These are phyloP conservation scores for Euplexia lucipara DNA, from an alignment of 2,888 invertebrate species.

Conservation along the genomic window DNA sequence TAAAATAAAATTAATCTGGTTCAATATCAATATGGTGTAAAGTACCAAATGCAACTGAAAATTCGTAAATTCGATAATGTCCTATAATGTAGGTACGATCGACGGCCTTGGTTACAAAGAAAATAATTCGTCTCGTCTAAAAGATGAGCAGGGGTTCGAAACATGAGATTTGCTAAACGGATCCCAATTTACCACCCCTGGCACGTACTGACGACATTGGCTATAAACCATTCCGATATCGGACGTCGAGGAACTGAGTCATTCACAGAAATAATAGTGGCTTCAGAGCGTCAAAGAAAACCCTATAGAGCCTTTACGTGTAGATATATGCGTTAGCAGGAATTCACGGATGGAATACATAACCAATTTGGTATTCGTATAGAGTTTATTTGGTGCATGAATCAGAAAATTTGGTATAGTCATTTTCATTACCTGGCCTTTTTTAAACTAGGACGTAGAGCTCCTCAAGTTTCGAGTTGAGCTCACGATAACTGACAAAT, in stretches of 20 bases:
- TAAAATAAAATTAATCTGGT: constrained; percentile 3
- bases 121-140: constrained; percentile 10
- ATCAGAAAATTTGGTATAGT: background rate
- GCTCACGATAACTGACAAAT: too few species aligned
- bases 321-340: constrained; percentile 37
- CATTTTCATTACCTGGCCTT: background rate
- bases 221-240: constrained; percentile 85
- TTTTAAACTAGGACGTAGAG: too few species aligned
- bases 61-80: background rate
- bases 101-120: background rate
- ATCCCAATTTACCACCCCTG: constrained; percentile 70
- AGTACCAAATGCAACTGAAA: too few species aligned
- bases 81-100: background rate
- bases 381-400: background rate
- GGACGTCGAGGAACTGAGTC: constrained; percentile 75
- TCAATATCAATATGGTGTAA: too few species aligned
- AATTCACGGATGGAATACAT: constrained; percentile 30
- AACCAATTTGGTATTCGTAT: constrained; percentile 3
- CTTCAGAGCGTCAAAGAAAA: constrained; percentile 66
- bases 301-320: constrained; percentile 49
- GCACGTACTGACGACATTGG: constrained; percentile 80
- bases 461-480: too few species aligned
- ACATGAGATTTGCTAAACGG: constrained; percentile 61
- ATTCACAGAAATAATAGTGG: constrained; percentile 73
- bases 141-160: constrained; percentile 28